These are phyloP conservation scores for Diplogasteroides magnus DNA, from an alignment of 1,140 invertebrate genomes.

Conservation along the genomic window DNA sequence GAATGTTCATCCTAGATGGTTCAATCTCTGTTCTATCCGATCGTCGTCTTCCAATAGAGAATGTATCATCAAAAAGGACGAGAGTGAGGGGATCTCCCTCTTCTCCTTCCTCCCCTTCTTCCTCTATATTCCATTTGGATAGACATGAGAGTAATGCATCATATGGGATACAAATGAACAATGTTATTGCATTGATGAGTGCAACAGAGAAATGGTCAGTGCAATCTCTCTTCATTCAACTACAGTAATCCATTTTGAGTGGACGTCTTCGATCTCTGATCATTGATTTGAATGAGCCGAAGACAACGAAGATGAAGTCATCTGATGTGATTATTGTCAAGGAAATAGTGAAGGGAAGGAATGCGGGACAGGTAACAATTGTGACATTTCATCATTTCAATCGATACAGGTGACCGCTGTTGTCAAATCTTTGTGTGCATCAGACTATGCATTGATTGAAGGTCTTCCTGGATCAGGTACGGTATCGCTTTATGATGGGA, in stretches of 20 bases:
- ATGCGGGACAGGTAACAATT: neutral
- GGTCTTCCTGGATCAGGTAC: slow-evolving; percentile 26
- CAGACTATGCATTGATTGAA: slow-evolving; percentile 24
- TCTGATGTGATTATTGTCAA: neutral
- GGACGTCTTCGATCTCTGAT: neutral
- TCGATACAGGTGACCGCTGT: neutral
- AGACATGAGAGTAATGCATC: neutral
- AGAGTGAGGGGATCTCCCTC: too few species aligned
- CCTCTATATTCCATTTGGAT: neutral
- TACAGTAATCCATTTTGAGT: neutral
- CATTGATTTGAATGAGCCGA: neutral
- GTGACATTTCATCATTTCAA: neutral
- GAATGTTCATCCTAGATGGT: neutral
- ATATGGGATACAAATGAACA: neutral
- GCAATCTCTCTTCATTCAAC: neutral
- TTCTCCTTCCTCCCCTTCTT: too few species aligned
- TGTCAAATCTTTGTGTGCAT: slow-evolving; percentile 6
- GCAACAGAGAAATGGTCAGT: neutral
- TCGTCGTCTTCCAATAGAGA: neutral
- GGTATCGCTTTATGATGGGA: neutral
- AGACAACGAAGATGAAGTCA: neutral
- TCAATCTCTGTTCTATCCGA: neutral
- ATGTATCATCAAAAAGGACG: too few species aligned
- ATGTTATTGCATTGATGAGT: neutral
- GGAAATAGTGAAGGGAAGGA: neutral